phyloP scores from a whole-genome alignment of 2,113 vertebrate species.

The Pseudorasbora parva region DNA sequence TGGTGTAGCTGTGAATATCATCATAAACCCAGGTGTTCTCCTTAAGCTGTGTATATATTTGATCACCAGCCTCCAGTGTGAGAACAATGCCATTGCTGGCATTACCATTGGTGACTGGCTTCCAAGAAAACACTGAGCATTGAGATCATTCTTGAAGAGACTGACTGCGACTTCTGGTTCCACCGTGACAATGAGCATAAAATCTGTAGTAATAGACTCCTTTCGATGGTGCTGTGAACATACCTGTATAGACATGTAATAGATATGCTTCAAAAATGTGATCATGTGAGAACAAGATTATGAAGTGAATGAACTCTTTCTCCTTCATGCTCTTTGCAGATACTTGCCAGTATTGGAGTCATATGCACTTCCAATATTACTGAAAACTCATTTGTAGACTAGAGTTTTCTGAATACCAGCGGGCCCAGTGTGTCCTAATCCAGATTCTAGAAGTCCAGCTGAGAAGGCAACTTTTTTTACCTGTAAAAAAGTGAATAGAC shows the following conservation, averaged over 20 bases:
- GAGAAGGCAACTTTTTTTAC: slow-evolving; percentile 49
- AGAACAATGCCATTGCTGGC: slow-evolving; percentile 44
- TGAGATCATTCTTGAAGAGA: slow-evolving; percentile 34
- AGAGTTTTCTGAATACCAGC: background rate
- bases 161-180: background rate
- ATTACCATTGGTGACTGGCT: background rate
- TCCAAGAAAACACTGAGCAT: slow-evolving; percentile 23
- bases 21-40: slow-evolving; percentile 54
- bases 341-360: slow-evolving; percentile 35
- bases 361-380: slow-evolving; percentile 43
- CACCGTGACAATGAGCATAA: slow-evolving; percentile 48
- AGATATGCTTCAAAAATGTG: background rate
- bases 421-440: background rate
- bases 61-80: slow-evolving; percentile 38
- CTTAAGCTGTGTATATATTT: slow-evolving; percentile 44
- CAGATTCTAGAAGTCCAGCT: slow-evolving; percentile 35
- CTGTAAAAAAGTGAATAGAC: background rate
- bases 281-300: background rate
- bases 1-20: slow-evolving; percentile 25
- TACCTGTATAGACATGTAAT: slow-evolving; percentile 48
- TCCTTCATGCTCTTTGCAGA: background rate
- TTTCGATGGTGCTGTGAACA: slow-evolving; percentile 60
- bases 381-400: slow-evolving; percentile 45
- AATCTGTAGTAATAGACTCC: slow-evolving; percentile 61
- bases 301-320: background rate